Percentiles rank a stretch among this genome's conserved stretches.
Conservation (phyloP, 2,888 invertebrate species). For the Desoria tigrina region DNA sequence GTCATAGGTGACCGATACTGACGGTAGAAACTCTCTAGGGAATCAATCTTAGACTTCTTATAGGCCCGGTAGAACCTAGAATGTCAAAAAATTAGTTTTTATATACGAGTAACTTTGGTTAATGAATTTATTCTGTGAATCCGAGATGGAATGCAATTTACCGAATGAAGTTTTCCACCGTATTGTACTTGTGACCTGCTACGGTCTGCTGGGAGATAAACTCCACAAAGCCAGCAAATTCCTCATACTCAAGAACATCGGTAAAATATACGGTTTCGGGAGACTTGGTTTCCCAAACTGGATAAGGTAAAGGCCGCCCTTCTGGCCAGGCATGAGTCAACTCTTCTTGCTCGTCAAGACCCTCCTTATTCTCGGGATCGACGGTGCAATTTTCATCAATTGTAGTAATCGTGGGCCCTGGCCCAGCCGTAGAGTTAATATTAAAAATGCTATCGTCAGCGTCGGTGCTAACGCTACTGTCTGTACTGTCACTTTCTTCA, state of each 20-base stretch:
- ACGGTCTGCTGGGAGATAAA: constrained; percentile 75
- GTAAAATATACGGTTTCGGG: constrained; percentile 60
- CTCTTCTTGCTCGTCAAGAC: constrained; percentile 26
- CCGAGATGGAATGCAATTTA: constrained; percentile 50
- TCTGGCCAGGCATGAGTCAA: constrained; percentile 65
- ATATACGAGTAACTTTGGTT: not conserved
- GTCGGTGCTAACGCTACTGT: constrained; percentile 36
- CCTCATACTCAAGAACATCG: constrained; percentile 71
- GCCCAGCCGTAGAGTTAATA: not conserved
- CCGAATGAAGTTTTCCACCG: constrained; percentile 78
- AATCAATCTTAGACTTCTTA: constrained; percentile 62
- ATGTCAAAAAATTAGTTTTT: constrained; percentile 12
- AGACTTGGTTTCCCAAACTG: constrained; percentile 66
- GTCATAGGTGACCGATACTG: constrained; percentile 77
- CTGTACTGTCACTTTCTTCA: constrained; percentile 45
- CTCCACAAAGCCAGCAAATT: constrained; percentile 76
- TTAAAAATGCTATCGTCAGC: constrained; percentile 23
- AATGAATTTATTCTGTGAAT: not conserved
- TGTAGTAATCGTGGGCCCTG: not conserved
- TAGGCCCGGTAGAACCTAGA: constrained; percentile 67
- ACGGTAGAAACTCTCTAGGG: constrained; percentile 71
- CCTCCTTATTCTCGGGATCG: not conserved
- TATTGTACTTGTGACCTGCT: constrained; percentile 84
- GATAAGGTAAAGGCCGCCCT: constrained; percentile 73
- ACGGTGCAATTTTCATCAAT: not conserved